Percentiles rank a stretch among this genome's conserved stretches.
Conservation (phyloP, 1,140 invertebrate species). For the Acromyrmex charruanus region DNA sequence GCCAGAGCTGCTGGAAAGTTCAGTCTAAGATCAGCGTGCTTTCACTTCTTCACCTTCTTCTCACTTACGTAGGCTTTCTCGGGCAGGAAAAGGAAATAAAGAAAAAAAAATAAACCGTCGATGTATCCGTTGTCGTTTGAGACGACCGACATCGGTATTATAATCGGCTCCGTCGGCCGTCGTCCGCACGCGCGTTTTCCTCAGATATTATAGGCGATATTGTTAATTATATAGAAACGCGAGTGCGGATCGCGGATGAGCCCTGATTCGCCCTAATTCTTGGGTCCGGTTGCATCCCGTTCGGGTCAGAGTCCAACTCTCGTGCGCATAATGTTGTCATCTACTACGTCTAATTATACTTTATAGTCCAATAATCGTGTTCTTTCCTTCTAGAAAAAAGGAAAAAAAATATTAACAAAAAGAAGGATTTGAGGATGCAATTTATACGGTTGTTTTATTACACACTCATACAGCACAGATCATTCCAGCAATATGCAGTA, state of each 20-base stretch:
- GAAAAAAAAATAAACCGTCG: background rate
- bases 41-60: slow-evolving; percentile 58
- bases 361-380: no score
- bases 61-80: slow-evolving; percentile 44
- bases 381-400: no score
- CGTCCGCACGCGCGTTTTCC: slow-evolving; percentile 26
- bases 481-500: no score
- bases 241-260: slow-evolving; percentile 26
- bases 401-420: background rate
- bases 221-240: slow-evolving; percentile 47
- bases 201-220: slow-evolving; percentile 27
- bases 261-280: slow-evolving; percentile 9
- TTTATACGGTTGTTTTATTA: background rate
- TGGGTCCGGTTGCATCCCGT: slow-evolving; percentile 11
- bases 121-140: slow-evolving; percentile 29
- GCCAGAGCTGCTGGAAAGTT: slow-evolving; percentile 56
- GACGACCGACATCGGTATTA: slow-evolving; percentile 37
- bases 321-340: background rate
- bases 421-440: background rate
- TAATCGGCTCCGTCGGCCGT: slow-evolving; percentile 23
- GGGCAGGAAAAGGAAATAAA: background rate
- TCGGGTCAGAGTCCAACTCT: background rate
- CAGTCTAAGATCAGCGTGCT: slow-evolving; percentile 55
- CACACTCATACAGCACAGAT: no score
- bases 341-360: no score